Percentiles rank a stretch among this genome's conserved stretches.
Conservation (phyloP, 1,140 invertebrate species). For the Thaumetopoea pityocampa region DNA sequence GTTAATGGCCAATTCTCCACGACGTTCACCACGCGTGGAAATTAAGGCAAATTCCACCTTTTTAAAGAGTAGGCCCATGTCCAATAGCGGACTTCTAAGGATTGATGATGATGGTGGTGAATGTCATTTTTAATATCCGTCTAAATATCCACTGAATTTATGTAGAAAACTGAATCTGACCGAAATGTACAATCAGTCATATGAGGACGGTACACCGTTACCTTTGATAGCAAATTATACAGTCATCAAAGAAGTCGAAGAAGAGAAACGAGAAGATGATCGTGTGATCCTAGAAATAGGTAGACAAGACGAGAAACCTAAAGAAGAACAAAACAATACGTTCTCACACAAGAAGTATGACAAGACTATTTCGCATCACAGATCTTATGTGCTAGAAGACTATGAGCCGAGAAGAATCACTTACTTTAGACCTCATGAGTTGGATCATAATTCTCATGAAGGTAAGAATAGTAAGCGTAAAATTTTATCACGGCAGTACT, state of each 20-base stretch:
- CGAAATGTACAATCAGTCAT: slow-evolving; percentile 55
- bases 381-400: slow-evolving; percentile 63
- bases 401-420: slow-evolving; percentile 48
- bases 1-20: no score
- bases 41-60: no score
- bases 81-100: no score
- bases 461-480: slow-evolving; percentile 44
- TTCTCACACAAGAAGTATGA: slow-evolving; percentile 75
- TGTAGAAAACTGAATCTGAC: no score
- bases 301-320: slow-evolving; percentile 56
- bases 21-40: no score
- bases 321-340: slow-evolving; percentile 58
- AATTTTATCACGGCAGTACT: no score
- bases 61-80: no score
- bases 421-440: slow-evolving; percentile 54
- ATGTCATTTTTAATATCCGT: no score
- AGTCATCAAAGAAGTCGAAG: slow-evolving; percentile 48
- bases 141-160: no score
- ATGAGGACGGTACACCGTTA: slow-evolving; percentile 51
- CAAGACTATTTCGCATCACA: slow-evolving; percentile 67
- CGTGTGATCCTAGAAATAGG: slow-evolving; percentile 70
- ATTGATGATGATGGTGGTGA: no score
- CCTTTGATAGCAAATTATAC: slow-evolving; percentile 57
- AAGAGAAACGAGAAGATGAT: slow-evolving; percentile 55
- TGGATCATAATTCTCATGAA: slow-evolving; percentile 38